Evolutionary conservation across 23 tunicate genomes (phyloP).

Genomic region (Phallusia fumigata): DNA sequence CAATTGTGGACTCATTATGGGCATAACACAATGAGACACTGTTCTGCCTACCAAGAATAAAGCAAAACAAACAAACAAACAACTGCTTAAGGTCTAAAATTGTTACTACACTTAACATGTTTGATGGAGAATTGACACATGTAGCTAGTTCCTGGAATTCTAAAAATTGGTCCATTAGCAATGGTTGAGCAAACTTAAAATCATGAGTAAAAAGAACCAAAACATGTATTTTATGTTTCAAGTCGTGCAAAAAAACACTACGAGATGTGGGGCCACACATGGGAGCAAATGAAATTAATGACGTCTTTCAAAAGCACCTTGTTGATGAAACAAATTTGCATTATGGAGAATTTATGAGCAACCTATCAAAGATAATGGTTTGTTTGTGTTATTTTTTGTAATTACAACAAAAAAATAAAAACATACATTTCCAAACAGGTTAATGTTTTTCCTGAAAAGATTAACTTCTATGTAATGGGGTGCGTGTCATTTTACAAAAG

Average conservation of each 20-base stretch:
- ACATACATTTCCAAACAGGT: constrained; percentile 27
- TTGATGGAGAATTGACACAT: too few relatives aligned
- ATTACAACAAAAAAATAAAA: background rate
- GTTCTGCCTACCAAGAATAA: too few relatives aligned
- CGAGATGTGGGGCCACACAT: constrained; percentile 45
- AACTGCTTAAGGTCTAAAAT: too few relatives aligned
- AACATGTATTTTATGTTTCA: background rate
- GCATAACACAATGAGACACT: too few relatives aligned
- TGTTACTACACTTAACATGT: too few relatives aligned
- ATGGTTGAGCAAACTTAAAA: too few relatives aligned
- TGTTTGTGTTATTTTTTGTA: background rate
- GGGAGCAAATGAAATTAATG: constrained; percentile 30
- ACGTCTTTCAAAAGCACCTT: constrained; percentile 50
- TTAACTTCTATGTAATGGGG: constrained; percentile 73
- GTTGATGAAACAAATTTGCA: constrained; percentile 51
- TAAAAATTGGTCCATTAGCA: too few relatives aligned
- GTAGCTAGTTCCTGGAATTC: too few relatives aligned
- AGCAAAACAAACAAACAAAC: too few relatives aligned
- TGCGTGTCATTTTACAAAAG: constrained; percentile 84
- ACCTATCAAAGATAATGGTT: constrained; percentile 70
- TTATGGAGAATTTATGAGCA: constrained; percentile 78
- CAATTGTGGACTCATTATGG: too few relatives aligned
- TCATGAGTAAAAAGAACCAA: background rate
- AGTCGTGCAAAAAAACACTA: constrained; percentile 61
- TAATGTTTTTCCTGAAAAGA: constrained; percentile 53